These are phyloP conservation scores for Pachypsylla venusta DNA, from an alignment of 1,140 invertebrate genomes.

Conservation along the genomic window DNA sequence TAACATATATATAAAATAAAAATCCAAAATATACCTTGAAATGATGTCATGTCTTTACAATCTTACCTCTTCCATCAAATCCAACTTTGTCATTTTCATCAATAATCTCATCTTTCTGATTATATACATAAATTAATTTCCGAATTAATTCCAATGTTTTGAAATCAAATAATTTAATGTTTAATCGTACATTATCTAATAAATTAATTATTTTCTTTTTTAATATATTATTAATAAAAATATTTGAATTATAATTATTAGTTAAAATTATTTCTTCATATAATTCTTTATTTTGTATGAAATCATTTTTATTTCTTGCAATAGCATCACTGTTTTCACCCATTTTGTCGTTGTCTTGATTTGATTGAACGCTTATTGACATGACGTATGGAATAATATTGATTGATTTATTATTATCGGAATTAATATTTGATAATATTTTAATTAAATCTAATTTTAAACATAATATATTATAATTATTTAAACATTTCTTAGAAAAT, in stretches of 20 bases:
- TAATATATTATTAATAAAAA: background rate
- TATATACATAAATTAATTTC: background rate
- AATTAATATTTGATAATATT: slow-evolving; percentile 1
- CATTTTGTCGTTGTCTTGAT: background rate
- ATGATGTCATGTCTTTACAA: too few relatives aligned
- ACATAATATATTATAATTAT: background rate
- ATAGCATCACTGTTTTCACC: background rate
- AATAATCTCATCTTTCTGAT: background rate
- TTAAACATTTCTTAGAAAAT: background rate
- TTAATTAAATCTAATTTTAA: background rate
- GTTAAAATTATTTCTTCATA: background rate
- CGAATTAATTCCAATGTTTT: background rate
- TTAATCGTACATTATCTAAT: background rate
- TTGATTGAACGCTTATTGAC: background rate
- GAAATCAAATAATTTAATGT: background rate
- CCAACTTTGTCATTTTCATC: background rate
- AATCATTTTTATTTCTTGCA: too few relatives aligned
- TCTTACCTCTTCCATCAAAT: slow-evolving; percentile 4
- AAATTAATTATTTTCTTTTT: background rate
- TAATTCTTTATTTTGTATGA: background rate
- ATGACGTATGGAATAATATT: background rate
- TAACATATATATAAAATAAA: too few relatives aligned
- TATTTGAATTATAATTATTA: background rate
- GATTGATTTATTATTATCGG: background rate
- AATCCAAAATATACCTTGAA: slow-evolving; percentile 23